Conservation (phyloP, 2,797 vertebrate species). For the Gambusia yucatana region DNA sequence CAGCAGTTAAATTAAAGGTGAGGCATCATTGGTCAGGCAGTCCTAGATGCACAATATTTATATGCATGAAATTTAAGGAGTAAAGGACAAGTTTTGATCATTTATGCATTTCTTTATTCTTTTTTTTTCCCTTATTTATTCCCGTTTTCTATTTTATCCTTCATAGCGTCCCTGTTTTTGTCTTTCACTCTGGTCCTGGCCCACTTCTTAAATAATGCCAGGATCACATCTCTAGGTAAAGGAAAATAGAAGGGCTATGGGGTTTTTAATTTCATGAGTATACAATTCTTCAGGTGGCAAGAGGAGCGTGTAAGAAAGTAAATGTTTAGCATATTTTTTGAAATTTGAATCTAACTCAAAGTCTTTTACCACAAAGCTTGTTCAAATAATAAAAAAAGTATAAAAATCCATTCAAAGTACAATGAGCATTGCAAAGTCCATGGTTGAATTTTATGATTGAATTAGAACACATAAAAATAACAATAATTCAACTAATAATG, state of each 20-base stretch:
- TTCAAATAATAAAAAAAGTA: background rate
- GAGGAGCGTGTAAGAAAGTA: background rate
- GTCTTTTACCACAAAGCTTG: background rate
- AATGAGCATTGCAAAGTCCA: background rate
- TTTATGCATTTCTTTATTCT: background rate
- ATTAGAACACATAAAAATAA: background rate
- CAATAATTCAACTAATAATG: background rate
- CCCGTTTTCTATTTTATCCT: background rate
- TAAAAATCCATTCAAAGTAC: background rate
- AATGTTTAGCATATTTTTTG: background rate
- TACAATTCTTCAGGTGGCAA: too few relatives aligned
- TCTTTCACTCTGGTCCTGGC: background rate
- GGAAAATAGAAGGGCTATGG: background rate
- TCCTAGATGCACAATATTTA: background rate
- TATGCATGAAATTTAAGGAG: background rate
- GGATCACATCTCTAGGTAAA: background rate
- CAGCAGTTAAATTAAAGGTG: conserved; percentile 43
- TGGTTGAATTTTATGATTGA: background rate
- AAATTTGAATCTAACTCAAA: background rate
- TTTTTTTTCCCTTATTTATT: background rate
- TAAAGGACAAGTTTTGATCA: background rate
- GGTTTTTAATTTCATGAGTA: background rate
- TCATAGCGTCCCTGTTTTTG: background rate
- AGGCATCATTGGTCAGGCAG: background rate
- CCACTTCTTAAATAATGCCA: background rate